Evolutionary conservation across 2,113 vertebrate species (phyloP), one percentile per base, ranked within the genome.

Genomic region (Oxyruncus cristatus): DNA sequence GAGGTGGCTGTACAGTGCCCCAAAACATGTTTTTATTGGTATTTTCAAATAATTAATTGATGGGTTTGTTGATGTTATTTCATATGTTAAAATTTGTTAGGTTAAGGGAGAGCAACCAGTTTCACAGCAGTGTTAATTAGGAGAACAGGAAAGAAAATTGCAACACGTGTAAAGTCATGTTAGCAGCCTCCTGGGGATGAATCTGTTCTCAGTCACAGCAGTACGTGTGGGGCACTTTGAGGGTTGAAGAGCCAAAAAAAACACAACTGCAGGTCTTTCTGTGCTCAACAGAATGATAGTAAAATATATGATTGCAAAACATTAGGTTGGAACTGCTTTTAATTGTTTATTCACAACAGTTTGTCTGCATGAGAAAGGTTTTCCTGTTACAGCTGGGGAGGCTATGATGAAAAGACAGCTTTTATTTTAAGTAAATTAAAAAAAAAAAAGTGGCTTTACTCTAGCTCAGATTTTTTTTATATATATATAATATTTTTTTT

Each of bases 31-130:
- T 71, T 76, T 47, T 35, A 79, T 66, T 83, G 46, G 23, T 93
- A 35, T 67, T 96, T 92, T 42, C 32, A 76, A 87, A 61, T 94
- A 89, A 89, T 83, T 78, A 89, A 73, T 88, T 23, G 32, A 59
- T 8, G 7, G 4, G 11, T 47, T 82, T n/a, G 28, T 65, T 17
- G 9, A 70, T 72, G 49, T 65, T 68, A 47, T 22, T 76, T 50
- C 20, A 19, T 49, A 28, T 73, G 28, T 44, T 89, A 46, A 72
- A 75, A 28, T 49, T 10, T 8, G 39, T 56, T 39, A 67, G 68
- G 78, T 58, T 78, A 77, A 91, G 65, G 26, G 47, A 68, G 18
- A 82, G 44, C 32, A 37, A 21, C 1, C 9, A 49, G 41, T 58
- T 78, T 87, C 42, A 41, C 32, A 47, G 55, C 6, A 12, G 5